Percentiles rank a stretch among this genome's conserved stretches.
phyloP scores from a whole-genome alignment of 2,888 invertebrate species.

The Metellina segmentata region DNA sequence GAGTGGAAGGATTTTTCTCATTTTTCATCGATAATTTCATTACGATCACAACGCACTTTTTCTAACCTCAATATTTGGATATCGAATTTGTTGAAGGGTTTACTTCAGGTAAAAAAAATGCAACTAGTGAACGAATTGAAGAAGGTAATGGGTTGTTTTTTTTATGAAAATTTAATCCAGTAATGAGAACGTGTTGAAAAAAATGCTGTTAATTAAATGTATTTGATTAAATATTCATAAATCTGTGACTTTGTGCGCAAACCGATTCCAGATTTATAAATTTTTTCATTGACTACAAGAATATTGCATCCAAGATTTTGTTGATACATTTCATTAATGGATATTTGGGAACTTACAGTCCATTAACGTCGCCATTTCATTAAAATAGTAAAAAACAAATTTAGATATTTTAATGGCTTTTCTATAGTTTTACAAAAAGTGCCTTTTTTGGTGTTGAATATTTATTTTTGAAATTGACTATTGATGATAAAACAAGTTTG shows the following conservation, averaged over 20 bases:
- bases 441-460: not conserved
- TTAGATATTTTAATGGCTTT: not conserved
- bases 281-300: not conserved
- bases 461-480: no score
- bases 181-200: not conserved
- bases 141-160: not conserved
- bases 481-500: no score
- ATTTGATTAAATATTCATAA: not conserved
- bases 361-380: not conserved
- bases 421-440: not conserved
- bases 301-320: not conserved
- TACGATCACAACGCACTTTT: constrained; percentile 2
- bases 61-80: not conserved
- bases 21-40: constrained; percentile 22
- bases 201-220: not conserved
- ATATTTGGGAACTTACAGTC: not conserved
- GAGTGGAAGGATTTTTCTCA: not conserved
- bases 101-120: not conserved
- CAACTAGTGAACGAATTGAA: not conserved
- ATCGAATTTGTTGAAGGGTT: not conserved
- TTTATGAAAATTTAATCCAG: not conserved
- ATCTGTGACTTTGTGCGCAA: not conserved
- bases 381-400: not conserved
- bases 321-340: not conserved
- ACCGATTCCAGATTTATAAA: not conserved